A percentile compares a stretch with the other conserved stretches of the same genome.
These are phyloP conservation scores for Picus viridis DNA, from an alignment of 2,797 vertebrate species.

Conservation along the genomic window DNA sequence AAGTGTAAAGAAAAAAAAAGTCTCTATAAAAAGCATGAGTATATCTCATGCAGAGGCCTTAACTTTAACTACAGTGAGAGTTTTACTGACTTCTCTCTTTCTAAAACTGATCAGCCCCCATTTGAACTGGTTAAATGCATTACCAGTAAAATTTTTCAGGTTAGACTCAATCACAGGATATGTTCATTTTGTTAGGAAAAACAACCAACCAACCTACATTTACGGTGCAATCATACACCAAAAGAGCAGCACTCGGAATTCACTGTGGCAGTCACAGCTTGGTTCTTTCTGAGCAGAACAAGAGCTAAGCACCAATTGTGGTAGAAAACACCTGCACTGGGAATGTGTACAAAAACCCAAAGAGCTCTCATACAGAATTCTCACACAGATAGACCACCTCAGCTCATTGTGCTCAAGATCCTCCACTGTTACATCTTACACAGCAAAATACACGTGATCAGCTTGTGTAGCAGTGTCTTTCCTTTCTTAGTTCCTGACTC, in stretches of 20 bases:
- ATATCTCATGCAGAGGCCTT: background rate
- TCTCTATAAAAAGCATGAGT: background rate
- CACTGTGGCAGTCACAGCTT: background rate
- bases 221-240: background rate
- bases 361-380: background rate
- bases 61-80: background rate
- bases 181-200: background rate
- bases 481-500: background rate
- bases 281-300: background rate
- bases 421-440: background rate
- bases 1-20: background rate
- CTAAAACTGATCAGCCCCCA: background rate
- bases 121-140: background rate
- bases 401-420: background rate
- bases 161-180: background rate
- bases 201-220: too few species aligned
- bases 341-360: background rate
- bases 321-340: background rate
- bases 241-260: background rate
- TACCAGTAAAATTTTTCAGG: background rate
- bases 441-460: background rate
- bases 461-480: background rate
- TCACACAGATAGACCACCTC: background rate
- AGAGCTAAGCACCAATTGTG: background rate
- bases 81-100: background rate